These are phyloP conservation scores for Drosophila peninsularis DNA, from an alignment of 2,888 invertebrate species.

Conservation along the genomic window DNA sequence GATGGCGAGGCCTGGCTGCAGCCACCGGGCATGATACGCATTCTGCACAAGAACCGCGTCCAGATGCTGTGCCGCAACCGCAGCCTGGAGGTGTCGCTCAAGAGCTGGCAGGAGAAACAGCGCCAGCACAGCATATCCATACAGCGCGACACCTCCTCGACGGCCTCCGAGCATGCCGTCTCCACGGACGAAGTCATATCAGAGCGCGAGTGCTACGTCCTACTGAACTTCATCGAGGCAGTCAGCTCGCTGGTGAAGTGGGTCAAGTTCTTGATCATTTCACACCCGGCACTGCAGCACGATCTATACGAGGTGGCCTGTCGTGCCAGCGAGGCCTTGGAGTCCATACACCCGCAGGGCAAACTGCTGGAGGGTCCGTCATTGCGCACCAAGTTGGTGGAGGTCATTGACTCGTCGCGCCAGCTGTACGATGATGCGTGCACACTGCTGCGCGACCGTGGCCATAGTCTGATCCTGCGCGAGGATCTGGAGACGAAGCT, in stretches of 20 bases:
- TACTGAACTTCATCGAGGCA: conserved; percentile 93
- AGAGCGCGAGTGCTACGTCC: conserved; percentile 85
- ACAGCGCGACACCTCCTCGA: conserved; percentile 85
- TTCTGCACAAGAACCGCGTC: conserved; percentile 98
- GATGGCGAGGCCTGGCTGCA: conserved; percentile 99
- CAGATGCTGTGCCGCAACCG: conserved; percentile 97
- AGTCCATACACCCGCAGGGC: conserved; percentile 92
- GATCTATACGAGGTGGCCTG: conserved; percentile 91
- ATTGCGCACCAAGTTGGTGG: conserved; percentile 90
- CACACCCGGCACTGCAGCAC: conserved; percentile 89
- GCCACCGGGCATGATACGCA: conserved; percentile 97
- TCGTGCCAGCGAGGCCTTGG: conserved; percentile 89
- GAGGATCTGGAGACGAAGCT: conserved; percentile 90
- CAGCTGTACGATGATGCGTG: conserved; percentile 91
- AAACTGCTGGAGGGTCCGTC: conserved; percentile 91
- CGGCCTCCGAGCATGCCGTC: conserved; percentile 81
- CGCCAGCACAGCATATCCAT: conserved; percentile 86
- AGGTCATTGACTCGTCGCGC: conserved; percentile 83
- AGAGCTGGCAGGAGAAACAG: conserved; percentile 94
- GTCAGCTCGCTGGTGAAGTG: conserved; percentile 94
- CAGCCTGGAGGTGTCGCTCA: conserved; percentile 94
- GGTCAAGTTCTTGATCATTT: conserved; percentile 89
- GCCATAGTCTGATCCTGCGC: conserved; percentile 87
- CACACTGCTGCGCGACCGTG: conserved; percentile 88
- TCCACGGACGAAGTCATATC: conserved; percentile 85